Base-by-base conservation (phyloP, 2,888 invertebrate genomes). In the Sarcophaga subvicina region DNA sequence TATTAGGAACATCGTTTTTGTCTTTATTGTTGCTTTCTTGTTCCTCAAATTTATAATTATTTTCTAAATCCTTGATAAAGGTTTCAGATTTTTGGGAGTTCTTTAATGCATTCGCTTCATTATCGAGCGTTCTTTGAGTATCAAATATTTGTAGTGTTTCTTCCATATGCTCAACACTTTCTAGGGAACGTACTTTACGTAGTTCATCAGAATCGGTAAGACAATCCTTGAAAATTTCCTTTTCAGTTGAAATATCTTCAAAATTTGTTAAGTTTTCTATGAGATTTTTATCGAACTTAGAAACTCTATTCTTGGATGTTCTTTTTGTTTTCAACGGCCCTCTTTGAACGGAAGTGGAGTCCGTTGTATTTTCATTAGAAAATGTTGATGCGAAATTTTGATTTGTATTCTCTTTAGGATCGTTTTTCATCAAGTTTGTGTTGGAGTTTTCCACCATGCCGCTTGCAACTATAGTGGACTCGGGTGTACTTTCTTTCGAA, bases 151-250 rank as follows among this genome's bases (percentile, higher is more conserved):
- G 37, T 14, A 14, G 8, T 20, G 3, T 17, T 3, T n/a, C 47
- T 54, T 67, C 20, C 5, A 10, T 25, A 1, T 4, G 17, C 0
- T 78, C 37, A 20, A 66, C 37, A 17, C 6, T 14, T 37, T 67
- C 72, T 22, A 6, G 4, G 10, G 67, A 67, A n/a, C 47, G 22
- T 10, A 4, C 27, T 49, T 3, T 4, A 22, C 17, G 71, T 11
- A 76, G 37, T 6, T 80, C 80, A 77, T 76, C 76, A 20, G 76
- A 67, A n/a, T 80, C 76, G 6, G 71, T 76, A 12, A 80, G 37
- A 80, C 71, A 85, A 67, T 85, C 66, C 71, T 76, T 71, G 67
- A 25, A 80, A 14, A 70, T 77, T 62, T 80, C 62, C 2, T 14
- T 5, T 25, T 80, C 70, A 0, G 49, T 37, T 22, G 20, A 11